Evolutionary conservation across 2,113 vertebrate species (phyloP), one percentile per base, ranked within the genome.

Genomic region (Synodontis membranacea): DNA sequence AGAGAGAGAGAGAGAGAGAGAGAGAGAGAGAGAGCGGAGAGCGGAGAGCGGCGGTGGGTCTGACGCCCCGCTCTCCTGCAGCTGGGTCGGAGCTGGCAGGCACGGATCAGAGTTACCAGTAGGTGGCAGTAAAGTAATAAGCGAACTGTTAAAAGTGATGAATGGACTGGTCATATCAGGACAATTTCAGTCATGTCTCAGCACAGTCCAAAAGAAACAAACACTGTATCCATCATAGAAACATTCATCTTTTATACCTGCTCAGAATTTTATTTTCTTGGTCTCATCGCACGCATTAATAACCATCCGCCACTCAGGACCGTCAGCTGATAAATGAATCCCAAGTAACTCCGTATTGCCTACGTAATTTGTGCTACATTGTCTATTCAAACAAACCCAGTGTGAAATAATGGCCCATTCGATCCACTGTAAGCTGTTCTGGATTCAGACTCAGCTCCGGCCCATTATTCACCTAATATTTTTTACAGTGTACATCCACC

Each of bases 91-190:
- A 66, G 50, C 10, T 14, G 39, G 52, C n/a, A 46, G 34, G 46
- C 82, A 52, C 19, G 15, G 0, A 2, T 17, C 19, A 2, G 39
- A 50, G 42, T 28, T 21, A 83, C 90, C 93, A 92, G 84, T 86
- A 93, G 93, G 66, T 90, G 91, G 89, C 92, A 89, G 84, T 88
- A 87, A 12, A 81, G 84, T 50, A 31, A 15, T 37, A 25, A 74
- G 19, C 84, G 25, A 75, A 54, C n/a, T 79, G 11, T 37, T 79
- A 54, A 19, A 37, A 2, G 6, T 31, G 31, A 37, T 15, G 54
- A 46, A 83, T 28, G 62, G 23, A 52, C 78, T 44, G 34, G 34
- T 87, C 75, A 85, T 5, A 84, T 81, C 82, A 84, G 82, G 84
- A 86, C 84, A 88, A 84, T 60, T 81, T 82, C 62, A 86, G 78